A percentile compares a stretch with the other conserved stretches of the same genome.
Conservation (phyloP, 2,888 invertebrate genomes). For the Hanleya hanleyi region DNA sequence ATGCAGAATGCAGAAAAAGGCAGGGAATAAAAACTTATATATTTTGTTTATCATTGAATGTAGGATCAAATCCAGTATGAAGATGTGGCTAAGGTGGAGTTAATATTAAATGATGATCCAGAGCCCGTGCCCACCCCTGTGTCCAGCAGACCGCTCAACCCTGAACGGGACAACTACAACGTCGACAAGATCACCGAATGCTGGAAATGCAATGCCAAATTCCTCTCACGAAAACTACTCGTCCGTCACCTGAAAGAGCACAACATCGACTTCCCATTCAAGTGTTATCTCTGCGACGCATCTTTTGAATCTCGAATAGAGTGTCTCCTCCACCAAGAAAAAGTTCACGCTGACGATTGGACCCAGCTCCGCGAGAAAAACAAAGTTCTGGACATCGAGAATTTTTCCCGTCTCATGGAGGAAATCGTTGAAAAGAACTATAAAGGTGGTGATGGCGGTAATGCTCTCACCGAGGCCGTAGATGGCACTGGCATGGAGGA, state of each 20-base stretch:
- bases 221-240: slow-evolving; percentile 60
- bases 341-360: slow-evolving; percentile 85
- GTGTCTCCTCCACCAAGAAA: slow-evolving; percentile 87
- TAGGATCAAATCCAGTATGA: too few relatives aligned
- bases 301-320: slow-evolving; percentile 87
- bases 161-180: slow-evolving; percentile 69
- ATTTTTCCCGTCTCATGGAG: slow-evolving; percentile 64
- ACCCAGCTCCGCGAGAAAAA: slow-evolving; percentile 80
- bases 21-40: too few relatives aligned
- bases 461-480: slow-evolving; percentile 15
- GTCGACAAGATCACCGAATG: slow-evolving; percentile 68
- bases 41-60: too few relatives aligned
- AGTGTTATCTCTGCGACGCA: slow-evolving; percentile 93
- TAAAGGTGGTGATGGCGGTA: background rate
- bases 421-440: slow-evolving; percentile 47
- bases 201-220: slow-evolving; percentile 66
- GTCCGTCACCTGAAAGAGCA: slow-evolving; percentile 70
- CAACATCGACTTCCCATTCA: slow-evolving; percentile 79
- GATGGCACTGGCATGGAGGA: slow-evolving; percentile 9
- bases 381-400: slow-evolving; percentile 58
- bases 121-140: slow-evolving; percentile 10
- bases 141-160: slow-evolving; percentile 59
- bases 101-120: background rate
- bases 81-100: background rate
- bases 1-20: too few relatives aligned